Base-by-base conservation (phyloP, 2,797 vertebrate species). In the Halcyon smyrnensis region DNA sequence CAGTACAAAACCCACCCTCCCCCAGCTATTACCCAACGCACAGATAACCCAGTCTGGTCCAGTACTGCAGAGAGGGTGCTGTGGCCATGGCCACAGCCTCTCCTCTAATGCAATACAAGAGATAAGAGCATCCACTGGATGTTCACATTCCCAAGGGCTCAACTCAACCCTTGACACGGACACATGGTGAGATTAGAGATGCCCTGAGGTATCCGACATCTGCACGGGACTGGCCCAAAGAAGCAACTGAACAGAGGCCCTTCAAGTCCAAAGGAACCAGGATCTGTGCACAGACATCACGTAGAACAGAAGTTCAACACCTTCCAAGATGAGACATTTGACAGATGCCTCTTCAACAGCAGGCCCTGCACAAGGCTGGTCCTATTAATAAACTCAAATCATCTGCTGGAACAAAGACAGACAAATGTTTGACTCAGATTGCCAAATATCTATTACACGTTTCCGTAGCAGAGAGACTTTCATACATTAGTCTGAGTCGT, bases 391-490 rank as follows among this genome's bases (percentile, higher is more conserved):
- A 86, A 17, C 63, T 90, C 67, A 88, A 68, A 82, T 89, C 53
- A 51, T 77, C 50, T 83, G 62, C 80, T 90, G 67, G 74, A 91
- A 92, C 43, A 84, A 95, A 93, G 50, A 2, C 56, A 91, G 76
- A 78, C 70, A 93, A 95, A 90, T 45, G 68, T 63, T 75, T 70
- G 51, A 91, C 45, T 88, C 2, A 4, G 56, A 93, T 6, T 89
- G 88, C 75, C 90, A 87, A 96, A 51, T 89, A 94, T 68, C 93
- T 87, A 68, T 37, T 87, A 74, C 84, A 64, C 21, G 67, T 87
- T 92, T 92, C 89, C 92, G 64, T 56, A 91, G 92, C 92, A 89
- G 89, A 89, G 71, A 90, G 71, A 89, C 87, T 71, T 92, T 60
- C 24, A 78, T 89, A 68, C 86, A 86, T 64, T 34, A 90, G 50